phyloP scores from a whole-genome alignment of 2,113 vertebrate species.

The Trinectes maculatus region DNA sequence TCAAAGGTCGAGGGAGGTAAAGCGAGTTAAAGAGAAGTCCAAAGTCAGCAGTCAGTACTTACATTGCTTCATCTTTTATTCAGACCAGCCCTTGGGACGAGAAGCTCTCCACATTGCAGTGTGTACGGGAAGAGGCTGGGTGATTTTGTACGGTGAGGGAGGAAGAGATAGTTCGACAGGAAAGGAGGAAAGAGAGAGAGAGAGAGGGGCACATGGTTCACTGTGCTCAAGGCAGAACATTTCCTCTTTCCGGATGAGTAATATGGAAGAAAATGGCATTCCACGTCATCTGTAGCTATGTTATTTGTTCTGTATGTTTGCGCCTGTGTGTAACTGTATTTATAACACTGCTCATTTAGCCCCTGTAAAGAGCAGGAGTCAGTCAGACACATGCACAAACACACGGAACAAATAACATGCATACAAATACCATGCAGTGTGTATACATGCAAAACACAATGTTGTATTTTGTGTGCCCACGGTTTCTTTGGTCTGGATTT shows the following conservation, averaged over 20 bases:
- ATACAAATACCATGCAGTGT: no score
- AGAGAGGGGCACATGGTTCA: conserved; percentile 5
- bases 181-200: background rate
- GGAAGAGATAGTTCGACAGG: conserved; percentile 11
- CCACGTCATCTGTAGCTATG: background rate
- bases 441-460: no score
- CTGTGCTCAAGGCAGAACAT: conserved; percentile 32
- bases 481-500: no score
- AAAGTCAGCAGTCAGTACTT: conserved; percentile 41
- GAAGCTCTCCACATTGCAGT: conserved; percentile 34
- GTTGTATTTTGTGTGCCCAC: no score
- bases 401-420: no score
- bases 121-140: conserved; percentile 8
- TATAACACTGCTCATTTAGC: conserved; percentile 9
- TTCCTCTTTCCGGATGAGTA: conserved; percentile 34
- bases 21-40: conserved; percentile 27
- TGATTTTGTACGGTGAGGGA: conserved; percentile 13
- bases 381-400: no score
- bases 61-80: conserved; percentile 61
- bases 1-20: conserved; percentile 11
- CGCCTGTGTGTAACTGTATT: background rate
- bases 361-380: no score
- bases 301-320: background rate
- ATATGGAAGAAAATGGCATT: conserved; percentile 26
- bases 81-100: conserved; percentile 35